Percentiles rank a stretch among this genome's conserved stretches.
Conservation (phyloP, 1,140 invertebrate species). For the Teleopsis dalmanni region DNA sequence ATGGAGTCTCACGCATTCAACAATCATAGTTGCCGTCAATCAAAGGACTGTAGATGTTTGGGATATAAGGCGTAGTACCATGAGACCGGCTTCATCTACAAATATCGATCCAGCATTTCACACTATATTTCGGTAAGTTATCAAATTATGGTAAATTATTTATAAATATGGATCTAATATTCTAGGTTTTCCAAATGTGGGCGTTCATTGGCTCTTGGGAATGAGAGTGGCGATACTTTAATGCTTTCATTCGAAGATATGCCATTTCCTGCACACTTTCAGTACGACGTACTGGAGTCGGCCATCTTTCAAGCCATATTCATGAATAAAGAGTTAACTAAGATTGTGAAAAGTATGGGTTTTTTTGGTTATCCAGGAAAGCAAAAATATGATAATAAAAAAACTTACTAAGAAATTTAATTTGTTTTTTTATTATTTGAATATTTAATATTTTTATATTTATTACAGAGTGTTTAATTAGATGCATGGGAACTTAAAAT, state of each 20-base stretch:
- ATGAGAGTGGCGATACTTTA: slow-evolving; percentile 55
- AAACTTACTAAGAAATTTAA: no score
- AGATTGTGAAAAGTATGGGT: slow-evolving; percentile 51
- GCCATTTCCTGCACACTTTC: slow-evolving; percentile 58
- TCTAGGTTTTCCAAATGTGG: slow-evolving; percentile 56
- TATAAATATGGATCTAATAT: neutral
- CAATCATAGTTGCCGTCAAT: slow-evolving; percentile 68
- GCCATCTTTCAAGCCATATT: slow-evolving; percentile 54
- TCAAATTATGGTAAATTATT: neutral
- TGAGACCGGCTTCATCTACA: slow-evolving; percentile 53
- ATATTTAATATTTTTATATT: no score
- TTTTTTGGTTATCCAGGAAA: slow-evolving; percentile 35
- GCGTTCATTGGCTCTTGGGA: slow-evolving; percentile 57
- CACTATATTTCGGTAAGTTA: slow-evolving; percentile 30
- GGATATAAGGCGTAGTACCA: slow-evolving; percentile 60
- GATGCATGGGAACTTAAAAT: no score
- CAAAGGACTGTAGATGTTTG: slow-evolving; percentile 64
- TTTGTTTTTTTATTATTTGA: no score
- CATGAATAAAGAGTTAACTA: slow-evolving; percentile 53
- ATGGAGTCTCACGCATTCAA: slow-evolving; percentile 76
- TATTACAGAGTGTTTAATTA: no score
- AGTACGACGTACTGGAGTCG: slow-evolving; percentile 52
- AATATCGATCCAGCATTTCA: slow-evolving; percentile 32
- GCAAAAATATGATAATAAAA: neutral
- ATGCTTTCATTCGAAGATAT: slow-evolving; percentile 60